A percentile compares a stretch with the other conserved stretches of the same genome.
phyloP scores from a whole-genome alignment of 1,140 invertebrate genomes.

The Dysdera silvatica region DNA sequence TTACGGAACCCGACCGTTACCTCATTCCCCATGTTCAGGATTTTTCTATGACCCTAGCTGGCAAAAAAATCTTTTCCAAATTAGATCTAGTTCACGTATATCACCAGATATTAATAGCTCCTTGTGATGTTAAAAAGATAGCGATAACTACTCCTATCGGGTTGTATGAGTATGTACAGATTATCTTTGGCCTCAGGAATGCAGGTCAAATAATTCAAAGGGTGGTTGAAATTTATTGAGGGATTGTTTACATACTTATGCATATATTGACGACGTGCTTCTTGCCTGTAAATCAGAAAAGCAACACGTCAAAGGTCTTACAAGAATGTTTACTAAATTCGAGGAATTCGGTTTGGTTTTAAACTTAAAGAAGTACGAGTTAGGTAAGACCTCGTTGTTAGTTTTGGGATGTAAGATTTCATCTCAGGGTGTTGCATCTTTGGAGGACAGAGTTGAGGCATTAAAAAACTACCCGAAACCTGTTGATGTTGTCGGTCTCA shows the following conservation, averaged over 20 bases:
- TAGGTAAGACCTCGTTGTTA: not conserved
- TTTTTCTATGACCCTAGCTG: conserved; percentile 7
- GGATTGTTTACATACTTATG: not conserved
- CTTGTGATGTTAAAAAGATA: conserved; percentile 20
- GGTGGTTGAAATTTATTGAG: conserved; percentile 9
- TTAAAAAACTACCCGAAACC: conserved; percentile 33
- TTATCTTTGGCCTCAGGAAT: conserved; percentile 28
- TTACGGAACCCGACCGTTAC: conserved; percentile 24
- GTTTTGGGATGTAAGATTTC: conserved; percentile 18
- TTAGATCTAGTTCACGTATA: conserved; percentile 16
- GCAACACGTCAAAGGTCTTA: conserved; percentile 41
- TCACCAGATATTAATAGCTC: conserved; percentile 20
- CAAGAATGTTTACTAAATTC: conserved; percentile 39
- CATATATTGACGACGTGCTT: conserved; percentile 38
- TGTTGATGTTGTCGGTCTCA: conserved; percentile 36
- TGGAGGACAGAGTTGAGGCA: conserved; percentile 10
- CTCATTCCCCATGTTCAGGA: conserved; percentile 21
- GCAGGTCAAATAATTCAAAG: conserved; percentile 19
- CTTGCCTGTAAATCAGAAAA: conserved; percentile 40
- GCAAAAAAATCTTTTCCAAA: conserved; percentile 17
- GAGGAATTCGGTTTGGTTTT: conserved; percentile 36
- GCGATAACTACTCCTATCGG: conserved; percentile 24
- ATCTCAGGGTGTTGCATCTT: conserved; percentile 4
- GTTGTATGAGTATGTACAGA: conserved; percentile 22
- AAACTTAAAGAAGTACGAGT: conserved; percentile 34